Evolutionary conservation across 2,888 invertebrate genomes (phyloP), one percentile per base, ranked within the genome.

Genomic region (Cephalotes varians): DNA sequence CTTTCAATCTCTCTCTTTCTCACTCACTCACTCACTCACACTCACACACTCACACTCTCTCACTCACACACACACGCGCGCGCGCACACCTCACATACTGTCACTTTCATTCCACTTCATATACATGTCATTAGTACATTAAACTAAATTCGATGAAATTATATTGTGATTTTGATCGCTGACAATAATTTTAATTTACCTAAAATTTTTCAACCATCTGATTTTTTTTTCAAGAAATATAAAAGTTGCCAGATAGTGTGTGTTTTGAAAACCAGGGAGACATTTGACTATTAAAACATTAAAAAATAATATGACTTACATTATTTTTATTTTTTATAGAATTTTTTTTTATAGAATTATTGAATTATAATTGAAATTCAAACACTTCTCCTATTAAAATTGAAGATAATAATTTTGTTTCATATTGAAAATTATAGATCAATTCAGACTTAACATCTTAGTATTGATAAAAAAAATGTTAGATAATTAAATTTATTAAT

Each of bases 381-480:
- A n/a, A n/a, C n/a, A n/a, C n/a, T n/a, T n/a, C n/a, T n/a, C n/a
- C n/a, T n/a, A n/a, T n/a, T n/a, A n/a, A 49, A 69, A 34, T 3
- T n/a, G 37, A 40, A 56, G 7, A 56, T 40, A 4, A 40, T 56
- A 71, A 40, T 44, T 10, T 37, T 25, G 21, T 49, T n/a, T 15
- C n/a, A 69, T 49, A 6, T 6, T 0, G 12, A n/a, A 56, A 49
- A 49, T 64, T 12, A 47, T 31, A 12, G 0, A 1, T 31, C 2
- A 64, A 71, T 54, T 15, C n/a, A 37, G 6, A 40, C 40, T 72
- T 72, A 18, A 9, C 40, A 54, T 40, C 40, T 49, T 25, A 56
- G 2, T n/a, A 40, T 56, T 44, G 28, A 34, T 51, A 15, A 18
- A 58, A n/a, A n/a, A 72, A 28, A 58, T n/a, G 6, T n/a, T 67